A percentile compares a stretch with the other conserved stretches of the same genome.
These are phyloP conservation scores for Neogobius melanostomus DNA, from an alignment of 2,113 vertebrate species.

Conservation along the genomic window DNA sequence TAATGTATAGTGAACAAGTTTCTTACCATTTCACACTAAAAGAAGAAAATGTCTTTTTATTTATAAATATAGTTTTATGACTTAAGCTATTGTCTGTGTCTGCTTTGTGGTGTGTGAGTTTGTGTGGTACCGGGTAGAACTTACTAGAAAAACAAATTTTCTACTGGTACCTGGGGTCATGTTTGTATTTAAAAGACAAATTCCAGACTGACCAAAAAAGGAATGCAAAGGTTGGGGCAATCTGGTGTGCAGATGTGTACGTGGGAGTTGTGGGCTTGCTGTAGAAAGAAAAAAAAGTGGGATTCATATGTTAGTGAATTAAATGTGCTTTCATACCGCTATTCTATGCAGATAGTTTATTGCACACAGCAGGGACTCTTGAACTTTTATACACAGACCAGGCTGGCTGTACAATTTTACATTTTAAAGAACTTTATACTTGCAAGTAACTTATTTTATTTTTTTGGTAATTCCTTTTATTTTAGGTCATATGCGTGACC, in stretches of 20 bases:
- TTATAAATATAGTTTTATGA: slow-evolving; percentile 96
- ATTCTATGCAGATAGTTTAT: no score
- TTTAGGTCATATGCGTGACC: no score
- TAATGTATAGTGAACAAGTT: slow-evolving; percentile 71
- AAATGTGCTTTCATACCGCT: no score
- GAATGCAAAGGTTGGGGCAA: slow-evolving; percentile 58
- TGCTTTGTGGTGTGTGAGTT: slow-evolving; percentile 19
- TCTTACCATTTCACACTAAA: slow-evolving; percentile 74
- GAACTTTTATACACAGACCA: no score
- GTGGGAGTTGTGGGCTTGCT: slow-evolving; percentile 29
- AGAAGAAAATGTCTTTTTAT: slow-evolving; percentile 82
- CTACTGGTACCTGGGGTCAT: slow-evolving; percentile 32
- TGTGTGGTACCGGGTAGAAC: not conserved
- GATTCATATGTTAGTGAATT: no score
- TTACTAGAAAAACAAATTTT: not conserved
- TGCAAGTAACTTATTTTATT: no score
- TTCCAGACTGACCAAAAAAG: slow-evolving; percentile 40
- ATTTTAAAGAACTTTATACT: no score
- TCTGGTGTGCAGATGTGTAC: slow-evolving; percentile 59
- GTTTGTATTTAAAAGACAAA: slow-evolving; percentile 52
- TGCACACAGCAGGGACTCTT: no score
- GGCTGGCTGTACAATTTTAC: no score
- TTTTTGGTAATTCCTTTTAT: no score
- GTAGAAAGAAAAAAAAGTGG: no score
- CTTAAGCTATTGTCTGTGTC: slow-evolving; percentile 53